Evolutionary conservation across 1,140 invertebrate genomes (phyloP), one percentile per base, ranked within the genome.

Genomic region (Coenobita brevimanus): DNA sequence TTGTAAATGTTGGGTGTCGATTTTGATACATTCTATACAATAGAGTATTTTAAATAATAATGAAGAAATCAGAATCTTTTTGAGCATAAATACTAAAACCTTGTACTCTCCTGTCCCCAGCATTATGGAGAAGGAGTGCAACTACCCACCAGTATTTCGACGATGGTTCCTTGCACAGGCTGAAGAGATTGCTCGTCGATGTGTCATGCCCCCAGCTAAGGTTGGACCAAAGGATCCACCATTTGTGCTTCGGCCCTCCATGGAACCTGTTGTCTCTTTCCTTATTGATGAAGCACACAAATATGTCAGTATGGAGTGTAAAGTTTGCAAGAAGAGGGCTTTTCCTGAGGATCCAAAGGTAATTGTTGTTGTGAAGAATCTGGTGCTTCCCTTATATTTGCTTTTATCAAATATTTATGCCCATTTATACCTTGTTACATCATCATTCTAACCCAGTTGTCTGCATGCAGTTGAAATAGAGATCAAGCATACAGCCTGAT

Each of bases 151-250:
- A 10, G 90, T 95, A 0, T 94, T 97, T 46, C 91, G 93, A 67
- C 92, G 94, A 0, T 95, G 94, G 91, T 94, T 96, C 71, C 90
- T 94, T 76, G 95, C 93, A 0, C 95, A 97, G 92, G 94, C 94
- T 0, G 93, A 93, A 76, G 96, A 97, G 93, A 94, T 96, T 84
- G 95, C 94, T 13, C 93, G 96, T 64, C 93, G 93, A 90, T 96
- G 96, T 92, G 95, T 96, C 0, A 95, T 96, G 91, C 94, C 95
- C 17, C 95, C 96, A 1, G 81, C 96, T 0, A 94, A 93, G 38
- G 94, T 93, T 50, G 93, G 93, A 46, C 92, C 93, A 38, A 93
- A 93, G 91, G 92, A 91, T 69, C 92, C 93, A 21, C 92, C 93
- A 24, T 97, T 96, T 92, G 88, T 89, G 89, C 94, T 95, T 0